Conservation (phyloP, 2,113 vertebrate genomes). For the Sterrhoptilus dennistouni region DNA sequence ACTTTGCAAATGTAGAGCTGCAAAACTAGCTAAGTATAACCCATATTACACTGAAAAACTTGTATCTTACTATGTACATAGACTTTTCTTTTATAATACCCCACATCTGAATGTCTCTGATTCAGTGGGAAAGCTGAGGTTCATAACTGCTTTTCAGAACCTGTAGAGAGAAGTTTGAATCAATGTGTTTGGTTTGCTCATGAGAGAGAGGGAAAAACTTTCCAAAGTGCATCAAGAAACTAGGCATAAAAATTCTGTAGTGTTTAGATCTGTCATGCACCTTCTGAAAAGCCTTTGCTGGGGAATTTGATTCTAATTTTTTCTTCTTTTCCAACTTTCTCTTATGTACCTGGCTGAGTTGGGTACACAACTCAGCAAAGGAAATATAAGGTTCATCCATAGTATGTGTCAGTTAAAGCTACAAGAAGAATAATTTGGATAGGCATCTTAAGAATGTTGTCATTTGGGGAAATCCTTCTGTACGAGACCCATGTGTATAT, state of each 20-base stretch:
- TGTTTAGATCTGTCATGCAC: neutral
- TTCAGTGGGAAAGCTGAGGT: neutral
- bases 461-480: neutral
- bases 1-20: neutral
- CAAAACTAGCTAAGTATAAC: neutral
- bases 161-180: neutral
- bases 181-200: neutral
- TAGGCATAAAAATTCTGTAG: neutral
- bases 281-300: neutral
- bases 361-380: neutral
- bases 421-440: neutral
- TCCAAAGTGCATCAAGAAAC: neutral
- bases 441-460: neutral
- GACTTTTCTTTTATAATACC: neutral
- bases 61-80: neutral
- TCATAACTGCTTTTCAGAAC: neutral
- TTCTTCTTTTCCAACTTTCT: neutral
- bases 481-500: accelerated
- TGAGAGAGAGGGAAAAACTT: neutral
- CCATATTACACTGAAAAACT: neutral
- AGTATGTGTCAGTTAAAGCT: neutral
- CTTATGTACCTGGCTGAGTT: neutral
- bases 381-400: neutral
- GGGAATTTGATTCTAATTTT: neutral
- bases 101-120: neutral